These are phyloP conservation scores for Limosa lapponica DNA, from an alignment of 2,797 vertebrate species.

Conservation along the genomic window DNA sequence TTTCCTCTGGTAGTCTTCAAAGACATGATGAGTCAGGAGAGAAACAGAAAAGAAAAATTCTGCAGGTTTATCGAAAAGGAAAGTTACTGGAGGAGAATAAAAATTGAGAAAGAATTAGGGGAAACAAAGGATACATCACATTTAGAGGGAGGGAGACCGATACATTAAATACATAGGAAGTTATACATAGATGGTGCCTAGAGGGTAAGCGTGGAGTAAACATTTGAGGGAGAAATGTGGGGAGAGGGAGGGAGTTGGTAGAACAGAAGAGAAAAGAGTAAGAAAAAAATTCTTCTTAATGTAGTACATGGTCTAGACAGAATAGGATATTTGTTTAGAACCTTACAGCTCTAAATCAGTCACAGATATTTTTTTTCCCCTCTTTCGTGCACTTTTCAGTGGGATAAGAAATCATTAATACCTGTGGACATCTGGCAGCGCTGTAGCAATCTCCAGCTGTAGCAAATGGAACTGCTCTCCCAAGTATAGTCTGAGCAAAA, in stretches of 20 bases:
- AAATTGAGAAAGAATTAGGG: neutral
- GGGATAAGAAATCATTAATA: conserved; percentile 53
- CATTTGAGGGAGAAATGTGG: neutral
- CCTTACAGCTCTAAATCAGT: neutral
- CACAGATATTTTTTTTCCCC: accelerated
- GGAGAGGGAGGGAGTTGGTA: no score
- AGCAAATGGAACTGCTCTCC: conserved; percentile 90
- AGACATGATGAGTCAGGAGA: neutral
- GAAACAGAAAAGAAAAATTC: neutral
- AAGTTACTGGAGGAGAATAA: neutral
- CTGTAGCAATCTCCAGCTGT: conserved; percentile 98
- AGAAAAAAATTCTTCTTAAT: neutral
- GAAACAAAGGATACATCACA: neutral
- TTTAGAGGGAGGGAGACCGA: neutral
- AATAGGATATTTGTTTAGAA: neutral
- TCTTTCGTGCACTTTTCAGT: neutral
- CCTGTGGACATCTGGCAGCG: conserved; percentile 95
- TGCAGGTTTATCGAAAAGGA: neutral
- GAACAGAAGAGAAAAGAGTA: neutral
- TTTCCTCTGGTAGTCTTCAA: neutral
- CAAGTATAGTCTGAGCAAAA: conserved; percentile 88
- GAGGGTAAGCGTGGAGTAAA: neutral
- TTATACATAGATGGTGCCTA: neutral
- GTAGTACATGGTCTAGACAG: neutral
- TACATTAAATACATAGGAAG: neutral